A percentile compares a stretch with the other conserved stretches of the same genome.
These are phyloP conservation scores for Coendou prehensilis DNA, from an alignment of 2,797 vertebrate genomes.

Conservation along the genomic window DNA sequence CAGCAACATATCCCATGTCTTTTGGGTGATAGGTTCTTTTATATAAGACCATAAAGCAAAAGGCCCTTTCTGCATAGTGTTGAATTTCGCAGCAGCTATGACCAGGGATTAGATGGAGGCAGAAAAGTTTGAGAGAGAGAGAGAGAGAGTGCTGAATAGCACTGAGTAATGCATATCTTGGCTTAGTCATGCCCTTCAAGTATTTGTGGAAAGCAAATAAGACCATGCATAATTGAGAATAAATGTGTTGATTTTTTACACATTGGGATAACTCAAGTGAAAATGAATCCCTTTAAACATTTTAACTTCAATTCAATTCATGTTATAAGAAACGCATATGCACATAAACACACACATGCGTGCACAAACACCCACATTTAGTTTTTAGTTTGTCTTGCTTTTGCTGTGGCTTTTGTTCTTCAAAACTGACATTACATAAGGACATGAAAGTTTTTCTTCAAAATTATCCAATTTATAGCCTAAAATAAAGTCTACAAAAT, in stretches of 20 bases:
- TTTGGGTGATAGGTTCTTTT: conserved; percentile 70
- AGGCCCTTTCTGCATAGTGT: conserved; percentile 37
- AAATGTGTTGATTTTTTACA: conserved; percentile 73
- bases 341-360: background rate
- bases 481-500: conserved; percentile 17
- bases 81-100: conserved; percentile 72
- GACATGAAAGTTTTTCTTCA: conserved; percentile 27
- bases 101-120: conserved; percentile 41
- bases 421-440: background rate
- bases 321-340: background rate
- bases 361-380: background rate
- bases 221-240: conserved; percentile 46
- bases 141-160: background rate
- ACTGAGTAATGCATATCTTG: conserved; percentile 30
- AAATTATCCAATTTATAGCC: background rate
- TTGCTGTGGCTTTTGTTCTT: background rate
- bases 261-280: conserved; percentile 31
- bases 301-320: conserved; percentile 57
- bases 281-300: conserved; percentile 61
- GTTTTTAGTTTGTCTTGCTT: conserved; percentile 47
- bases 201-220: conserved; percentile 65
- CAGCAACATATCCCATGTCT: conserved; percentile 75
- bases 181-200: conserved; percentile 59
- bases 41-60: conserved; percentile 66
- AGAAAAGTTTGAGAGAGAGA: background rate